These are phyloP conservation scores for Drosophila baimaii DNA, from an alignment of 1,140 invertebrate species.

Conservation along the genomic window DNA sequence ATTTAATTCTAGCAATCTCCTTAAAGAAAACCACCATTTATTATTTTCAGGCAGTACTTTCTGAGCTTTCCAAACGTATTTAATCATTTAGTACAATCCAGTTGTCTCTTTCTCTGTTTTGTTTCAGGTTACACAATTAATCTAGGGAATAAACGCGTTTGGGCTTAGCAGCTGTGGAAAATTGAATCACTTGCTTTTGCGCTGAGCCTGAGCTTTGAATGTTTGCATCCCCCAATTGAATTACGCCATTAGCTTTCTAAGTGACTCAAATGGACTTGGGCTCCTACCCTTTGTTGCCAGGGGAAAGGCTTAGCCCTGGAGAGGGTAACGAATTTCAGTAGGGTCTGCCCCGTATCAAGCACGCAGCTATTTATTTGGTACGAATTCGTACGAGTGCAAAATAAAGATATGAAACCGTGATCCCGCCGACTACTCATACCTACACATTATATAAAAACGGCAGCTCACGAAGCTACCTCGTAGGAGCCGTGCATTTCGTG, in stretches of 20 bases:
- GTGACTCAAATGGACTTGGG: slow-evolving; percentile 30
- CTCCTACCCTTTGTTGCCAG: slow-evolving; percentile 27
- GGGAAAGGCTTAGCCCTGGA: slow-evolving; percentile 2
- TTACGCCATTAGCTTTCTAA: slow-evolving; percentile 48
- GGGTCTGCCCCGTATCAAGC: background rate
- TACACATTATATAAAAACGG: slow-evolving; percentile 31
- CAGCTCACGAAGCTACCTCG: slow-evolving; percentile 31
- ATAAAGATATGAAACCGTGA: slow-evolving; percentile 32
- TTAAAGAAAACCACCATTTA: background rate
- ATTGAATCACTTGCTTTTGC: slow-evolving; percentile 44
- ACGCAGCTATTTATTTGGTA: slow-evolving; percentile 18
- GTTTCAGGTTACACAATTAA: slow-evolving; percentile 38
- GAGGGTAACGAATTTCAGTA: slow-evolving; percentile 11
- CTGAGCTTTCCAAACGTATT: background rate
- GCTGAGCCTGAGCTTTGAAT: slow-evolving; percentile 35
- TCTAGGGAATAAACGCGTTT: slow-evolving; percentile 14
- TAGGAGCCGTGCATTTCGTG: slow-evolving; percentile 53
- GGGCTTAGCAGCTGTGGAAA: slow-evolving; percentile 44
- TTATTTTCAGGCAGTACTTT: background rate
- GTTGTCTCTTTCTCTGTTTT: slow-evolving; percentile 14
- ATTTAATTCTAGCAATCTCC: background rate
- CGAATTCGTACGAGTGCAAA: slow-evolving; percentile 5
- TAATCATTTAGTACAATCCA: slow-evolving; percentile 7
- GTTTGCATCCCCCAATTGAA: slow-evolving; percentile 49
- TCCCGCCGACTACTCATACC: slow-evolving; percentile 39